Percentiles rank a stretch among this genome's conserved stretches.
phyloP scores from a whole-genome alignment of 2,797 vertebrate species.

The Sitta carolinensis region DNA sequence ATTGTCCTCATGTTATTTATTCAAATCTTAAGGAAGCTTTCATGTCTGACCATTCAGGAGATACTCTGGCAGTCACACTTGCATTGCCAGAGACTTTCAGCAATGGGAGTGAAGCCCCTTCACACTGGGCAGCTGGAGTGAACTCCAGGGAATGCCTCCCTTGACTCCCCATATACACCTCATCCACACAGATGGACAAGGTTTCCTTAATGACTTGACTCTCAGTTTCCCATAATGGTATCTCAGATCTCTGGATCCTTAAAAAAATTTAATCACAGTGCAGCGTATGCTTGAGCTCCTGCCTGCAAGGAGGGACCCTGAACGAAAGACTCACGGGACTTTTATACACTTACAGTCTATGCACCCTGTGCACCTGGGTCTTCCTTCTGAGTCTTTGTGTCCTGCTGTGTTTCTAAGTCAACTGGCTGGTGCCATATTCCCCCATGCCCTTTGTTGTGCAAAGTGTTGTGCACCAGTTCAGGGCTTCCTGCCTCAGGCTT shows the following conservation, averaged over 20 bases:
- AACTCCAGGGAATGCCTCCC: not conserved
- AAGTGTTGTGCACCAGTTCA: not conserved
- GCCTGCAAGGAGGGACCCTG: not conserved
- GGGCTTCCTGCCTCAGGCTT: not conserved
- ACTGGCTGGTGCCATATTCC: not conserved
- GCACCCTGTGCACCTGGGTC: no score
- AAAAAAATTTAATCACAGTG: not conserved
- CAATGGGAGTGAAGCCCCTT: not conserved
- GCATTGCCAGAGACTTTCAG: not conserved
- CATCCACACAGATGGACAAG: not conserved
- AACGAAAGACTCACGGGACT: not conserved
- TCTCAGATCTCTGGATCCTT: not conserved
- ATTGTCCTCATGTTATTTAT: not conserved
- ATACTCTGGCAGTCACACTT: not conserved
- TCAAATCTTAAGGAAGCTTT: not conserved
- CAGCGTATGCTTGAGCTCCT: not conserved
- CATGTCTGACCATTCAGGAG: not conserved
- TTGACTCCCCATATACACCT: not conserved
- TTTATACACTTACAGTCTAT: not conserved
- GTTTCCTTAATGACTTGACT: not conserved
- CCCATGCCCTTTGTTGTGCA: accelerated
- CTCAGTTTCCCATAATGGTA: not conserved
- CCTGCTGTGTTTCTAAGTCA: not conserved
- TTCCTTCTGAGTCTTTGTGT: not conserved
- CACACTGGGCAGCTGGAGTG: not conserved